Evolutionary conservation across 92 coral and sea anemone genomes (phyloP), one percentile per base, ranked within the genome.

Genomic region (Metridium senile): DNA sequence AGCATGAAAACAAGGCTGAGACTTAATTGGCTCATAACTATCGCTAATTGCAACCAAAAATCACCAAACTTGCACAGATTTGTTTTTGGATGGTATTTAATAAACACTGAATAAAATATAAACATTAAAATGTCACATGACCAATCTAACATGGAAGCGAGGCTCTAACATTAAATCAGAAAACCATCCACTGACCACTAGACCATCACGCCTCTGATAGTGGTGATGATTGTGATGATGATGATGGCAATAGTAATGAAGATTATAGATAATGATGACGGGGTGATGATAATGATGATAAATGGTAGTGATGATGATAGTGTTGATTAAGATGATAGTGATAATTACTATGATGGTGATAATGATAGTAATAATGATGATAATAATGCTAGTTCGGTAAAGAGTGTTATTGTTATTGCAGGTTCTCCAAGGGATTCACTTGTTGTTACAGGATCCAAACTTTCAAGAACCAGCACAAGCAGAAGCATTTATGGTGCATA

Each of bases 381-480:
- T 39, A 13, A 13, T 39, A 13, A 39, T 39, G 49, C 8, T 39
- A 13, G 13, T 39, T 4, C 13, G 49, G 49, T 39, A 13, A 39
- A 4, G 49, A 6, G 13, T 39, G 13, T 39, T 39, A 39, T 29
- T 65, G 53, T 64, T 30, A 13, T 27, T 62, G 31, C 30, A 96
- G 99, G 93, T 96, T 0, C 74, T 96, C 19, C 86, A 85, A 32
- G 99, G 99, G 19, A 85, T 96, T 59, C 99, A 89, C 85, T 72
- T 96, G 47, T 82, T 96, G 26, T 66, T 96, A 13, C 75, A 82
- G 70, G 99, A 96, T 72, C 99, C 99, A 18, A 96, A 96, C 70
- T 96, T 96, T 51, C 91, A 87, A 1, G 97, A 93, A 19, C 99
- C 99, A 4, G 97, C 99, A 23, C 99, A 96, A 63, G 99, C 99